A percentile compares a stretch with the other conserved stretches of the same genome.
Evolutionary conservation across 2,888 invertebrate species (phyloP).

Genomic region (Pecten maximus): DNA sequence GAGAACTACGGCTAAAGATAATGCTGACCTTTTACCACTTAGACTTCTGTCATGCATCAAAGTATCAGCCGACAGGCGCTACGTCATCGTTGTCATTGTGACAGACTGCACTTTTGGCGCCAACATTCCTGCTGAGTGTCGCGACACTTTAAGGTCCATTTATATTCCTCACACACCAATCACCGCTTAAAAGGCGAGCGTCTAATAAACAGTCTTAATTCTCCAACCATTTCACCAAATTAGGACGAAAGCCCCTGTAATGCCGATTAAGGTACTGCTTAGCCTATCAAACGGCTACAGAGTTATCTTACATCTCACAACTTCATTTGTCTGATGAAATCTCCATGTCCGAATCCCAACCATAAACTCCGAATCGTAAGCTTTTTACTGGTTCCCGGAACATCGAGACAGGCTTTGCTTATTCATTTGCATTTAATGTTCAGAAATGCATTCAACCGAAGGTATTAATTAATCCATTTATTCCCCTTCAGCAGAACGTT

Average conservation of each 20-base stretch:
- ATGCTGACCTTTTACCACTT: not conserved
- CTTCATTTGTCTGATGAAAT: constrained; percentile 26
- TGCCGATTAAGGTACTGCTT: not conserved
- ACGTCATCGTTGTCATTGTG: not conserved
- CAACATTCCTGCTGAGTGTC: not conserved
- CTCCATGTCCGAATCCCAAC: not conserved
- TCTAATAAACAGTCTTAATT: not conserved
- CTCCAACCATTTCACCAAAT: constrained; percentile 21
- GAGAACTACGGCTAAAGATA: not conserved
- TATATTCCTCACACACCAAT: not conserved
- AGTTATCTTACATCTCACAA: not conserved
- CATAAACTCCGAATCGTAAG: not conserved
- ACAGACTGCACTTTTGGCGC: not conserved
- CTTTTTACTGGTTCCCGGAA: not conserved
- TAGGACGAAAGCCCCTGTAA: not conserved
- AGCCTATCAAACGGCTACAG: not conserved
- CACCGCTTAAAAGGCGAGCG: constrained; percentile 1
- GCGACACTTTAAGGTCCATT: not conserved
- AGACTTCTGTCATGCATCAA: not conserved
- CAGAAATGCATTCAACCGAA: not conserved
- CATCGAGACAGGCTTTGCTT: not conserved
- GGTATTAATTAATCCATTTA: constrained; percentile 27
- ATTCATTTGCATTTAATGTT: constrained; percentile 28
- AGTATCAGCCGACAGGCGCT: not conserved
- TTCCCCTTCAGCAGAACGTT: constrained; percentile 6